phyloP scores from a whole-genome alignment of 2,888 invertebrate genomes.

The Spialia ferax region DNA sequence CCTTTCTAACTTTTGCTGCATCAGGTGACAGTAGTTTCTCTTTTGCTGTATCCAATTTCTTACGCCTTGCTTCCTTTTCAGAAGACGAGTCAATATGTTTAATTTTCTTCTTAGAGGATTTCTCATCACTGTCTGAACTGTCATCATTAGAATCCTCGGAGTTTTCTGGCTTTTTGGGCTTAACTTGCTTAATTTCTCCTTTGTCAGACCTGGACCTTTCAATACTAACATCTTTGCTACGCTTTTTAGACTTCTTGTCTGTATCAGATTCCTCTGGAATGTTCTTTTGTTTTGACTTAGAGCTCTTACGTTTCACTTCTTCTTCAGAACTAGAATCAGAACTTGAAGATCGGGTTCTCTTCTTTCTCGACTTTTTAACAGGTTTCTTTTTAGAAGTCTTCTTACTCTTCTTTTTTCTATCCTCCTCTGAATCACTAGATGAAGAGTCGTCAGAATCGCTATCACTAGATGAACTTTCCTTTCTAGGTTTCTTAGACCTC shows the following conservation, averaged over 20 bases:
- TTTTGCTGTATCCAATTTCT: conserved; percentile 71
- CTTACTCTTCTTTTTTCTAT: conserved; percentile 82
- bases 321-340: conserved; percentile 84
- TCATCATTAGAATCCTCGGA: conserved; percentile 78
- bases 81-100: conserved; percentile 79
- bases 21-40: conserved; percentile 73
- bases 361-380: conserved; percentile 80
- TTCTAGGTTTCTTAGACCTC: conserved; percentile 80
- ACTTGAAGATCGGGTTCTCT: conserved; percentile 78
- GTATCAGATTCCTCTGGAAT: conserved; percentile 79
- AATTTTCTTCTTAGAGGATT: conserved; percentile 80
- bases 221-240: conserved; percentile 67
- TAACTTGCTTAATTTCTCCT: conserved; percentile 63
- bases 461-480: conserved; percentile 80
- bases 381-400: conserved; percentile 78
- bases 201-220: conserved; percentile 76
- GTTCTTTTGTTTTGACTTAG: conserved; percentile 80
- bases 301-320: conserved; percentile 78
- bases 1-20: conserved; percentile 68
- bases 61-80: conserved; percentile 77
- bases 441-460: conserved; percentile 84
- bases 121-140: conserved; percentile 82
- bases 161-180: conserved; percentile 74
- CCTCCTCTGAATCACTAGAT: conserved; percentile 82
- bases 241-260: conserved; percentile 77